Conservation (phyloP, 1,140 invertebrate genomes). For the Lysiphlebus fabarum region DNA sequence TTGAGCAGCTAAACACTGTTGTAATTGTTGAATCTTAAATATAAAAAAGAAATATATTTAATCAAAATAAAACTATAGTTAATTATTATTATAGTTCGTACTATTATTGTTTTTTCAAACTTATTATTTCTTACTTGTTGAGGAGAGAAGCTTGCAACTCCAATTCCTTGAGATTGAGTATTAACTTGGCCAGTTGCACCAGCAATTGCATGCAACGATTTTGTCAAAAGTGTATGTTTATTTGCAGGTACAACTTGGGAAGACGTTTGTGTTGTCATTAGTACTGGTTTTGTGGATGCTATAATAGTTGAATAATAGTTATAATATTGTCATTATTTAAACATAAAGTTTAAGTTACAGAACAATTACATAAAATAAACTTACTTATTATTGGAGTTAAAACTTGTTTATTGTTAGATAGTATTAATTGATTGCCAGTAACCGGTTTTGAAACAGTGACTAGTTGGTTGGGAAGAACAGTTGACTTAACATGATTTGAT, state of each 20-base stretch:
- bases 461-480: slow-evolving; percentile 50
- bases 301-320: too few species aligned
- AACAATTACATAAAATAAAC: too few species aligned
- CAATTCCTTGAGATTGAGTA: slow-evolving; percentile 46
- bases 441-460: slow-evolving; percentile 52
- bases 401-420: slow-evolving; percentile 60
- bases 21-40: slow-evolving; percentile 53
- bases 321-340: too few species aligned
- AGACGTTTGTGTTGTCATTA: slow-evolving; percentile 51
- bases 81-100: slow-evolving; percentile 2
- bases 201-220: slow-evolving; percentile 49
- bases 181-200: slow-evolving; percentile 46
- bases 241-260: slow-evolving; percentile 50
- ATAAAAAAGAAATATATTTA: slow-evolving; percentile 22
- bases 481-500: slow-evolving; percentile 54
- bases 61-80: neutral
- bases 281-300: slow-evolving; percentile 51
- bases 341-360: too few species aligned
- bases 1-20: slow-evolving; percentile 50
- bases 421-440: slow-evolving; percentile 56
- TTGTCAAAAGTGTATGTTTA: slow-evolving; percentile 52
- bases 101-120: neutral
- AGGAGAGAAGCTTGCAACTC: slow-evolving; percentile 48
- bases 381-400: slow-evolving; percentile 62
- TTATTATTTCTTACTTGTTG: slow-evolving; percentile 43